These are phyloP conservation scores for Rhizoglyphus robini DNA, from an alignment of 1,140 invertebrate species.

Conservation along the genomic window DNA sequence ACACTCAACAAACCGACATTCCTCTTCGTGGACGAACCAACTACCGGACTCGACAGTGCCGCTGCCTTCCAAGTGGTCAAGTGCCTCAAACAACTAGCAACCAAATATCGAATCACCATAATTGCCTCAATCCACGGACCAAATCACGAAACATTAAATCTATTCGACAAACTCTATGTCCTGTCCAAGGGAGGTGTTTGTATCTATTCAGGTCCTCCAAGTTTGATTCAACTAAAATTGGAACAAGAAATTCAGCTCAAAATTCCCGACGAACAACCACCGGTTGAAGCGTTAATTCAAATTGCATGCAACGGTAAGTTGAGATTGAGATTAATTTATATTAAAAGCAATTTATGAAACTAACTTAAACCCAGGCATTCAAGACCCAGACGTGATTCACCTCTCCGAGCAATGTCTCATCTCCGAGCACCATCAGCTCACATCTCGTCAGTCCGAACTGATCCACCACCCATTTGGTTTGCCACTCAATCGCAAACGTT, in stretches of 20 bases:
- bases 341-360: too few relatives aligned
- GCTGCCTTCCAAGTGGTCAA: neutral
- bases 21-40: constrained; percentile 1
- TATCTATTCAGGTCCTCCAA: constrained; percentile 29
- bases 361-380: too few relatives aligned
- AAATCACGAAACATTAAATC: neutral
- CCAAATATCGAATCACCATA: constrained; percentile 12
- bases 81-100: neutral
- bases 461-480: neutral
- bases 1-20: neutral
- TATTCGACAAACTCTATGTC: constrained; percentile 17
- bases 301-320: constrained; percentile 4
- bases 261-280: neutral
- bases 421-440: neutral
- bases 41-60: neutral
- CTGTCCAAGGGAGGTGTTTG: constrained; percentile 24
- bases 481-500: neutral
- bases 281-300: neutral
- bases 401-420: neutral
- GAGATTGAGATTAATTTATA: too few relatives aligned
- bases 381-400: neutral
- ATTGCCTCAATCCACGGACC: constrained; percentile 11
- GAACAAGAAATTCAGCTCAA: neutral
- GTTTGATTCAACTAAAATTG: constrained; percentile 24
- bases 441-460: neutral